Conservation (phyloP, 2,113 vertebrate species). For the Psittacara wagleri region DNA sequence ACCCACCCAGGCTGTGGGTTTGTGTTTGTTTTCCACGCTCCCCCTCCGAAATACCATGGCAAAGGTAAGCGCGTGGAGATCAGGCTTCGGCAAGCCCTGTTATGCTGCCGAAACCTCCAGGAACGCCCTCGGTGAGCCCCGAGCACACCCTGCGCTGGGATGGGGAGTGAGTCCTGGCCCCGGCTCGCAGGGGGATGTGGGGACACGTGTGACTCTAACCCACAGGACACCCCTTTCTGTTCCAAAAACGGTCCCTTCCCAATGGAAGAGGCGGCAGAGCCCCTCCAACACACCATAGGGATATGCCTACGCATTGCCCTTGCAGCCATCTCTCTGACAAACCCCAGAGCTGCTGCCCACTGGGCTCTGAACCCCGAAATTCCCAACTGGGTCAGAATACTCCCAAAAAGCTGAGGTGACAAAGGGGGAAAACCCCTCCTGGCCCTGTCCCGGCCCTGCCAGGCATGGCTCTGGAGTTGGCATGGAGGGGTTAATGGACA, state of each 20-base stretch:
- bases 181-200: rapidly evolving
- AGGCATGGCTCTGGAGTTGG: neutral
- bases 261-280: neutral
- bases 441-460: neutral
- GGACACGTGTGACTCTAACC: neutral
- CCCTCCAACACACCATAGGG: rapidly evolving
- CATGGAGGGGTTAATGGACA: neutral
- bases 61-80: neutral
- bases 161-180: neutral
- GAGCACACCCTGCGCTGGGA: neutral
- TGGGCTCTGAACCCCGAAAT: neutral
- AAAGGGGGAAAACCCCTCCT: neutral
- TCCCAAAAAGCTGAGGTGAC: neutral
- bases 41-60: neutral
- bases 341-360: neutral
- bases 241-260: neutral
- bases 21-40: neutral
- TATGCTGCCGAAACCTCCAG: neutral
- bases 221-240: neutral
- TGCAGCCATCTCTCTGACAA: rapidly evolving
- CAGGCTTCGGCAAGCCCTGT: neutral
- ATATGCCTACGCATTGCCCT: neutral
- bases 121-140: neutral
- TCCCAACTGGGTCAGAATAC: neutral
- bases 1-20: constrained; percentile 5